Evolutionary conservation across 2,113 vertebrate genomes (phyloP).

Genomic region (Carollia perspicillata): DNA sequence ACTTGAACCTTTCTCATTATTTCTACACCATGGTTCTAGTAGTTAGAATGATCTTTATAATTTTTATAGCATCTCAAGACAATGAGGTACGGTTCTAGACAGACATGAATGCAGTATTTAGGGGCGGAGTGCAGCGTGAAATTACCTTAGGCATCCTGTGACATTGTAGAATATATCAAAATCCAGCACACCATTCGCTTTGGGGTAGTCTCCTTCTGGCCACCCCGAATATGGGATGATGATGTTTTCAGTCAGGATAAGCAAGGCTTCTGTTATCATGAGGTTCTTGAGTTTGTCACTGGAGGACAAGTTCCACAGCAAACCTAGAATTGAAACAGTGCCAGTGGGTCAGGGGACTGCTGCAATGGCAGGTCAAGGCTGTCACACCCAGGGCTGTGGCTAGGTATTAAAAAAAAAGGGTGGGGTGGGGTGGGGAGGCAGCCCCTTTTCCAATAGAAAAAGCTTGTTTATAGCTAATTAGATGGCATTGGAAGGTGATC

Average conservation of each 20-base stretch:
- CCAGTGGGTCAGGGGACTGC: neutral
- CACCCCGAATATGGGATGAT: constrained; percentile 94
- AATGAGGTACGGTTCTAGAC: neutral
- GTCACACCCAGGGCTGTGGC: neutral
- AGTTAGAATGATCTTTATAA: neutral
- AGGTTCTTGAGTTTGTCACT: constrained; percentile 91
- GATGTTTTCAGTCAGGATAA: constrained; percentile 84
- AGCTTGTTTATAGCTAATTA: neutral
- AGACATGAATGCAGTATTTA: neutral
- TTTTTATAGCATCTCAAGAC: neutral
- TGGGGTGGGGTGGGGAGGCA: neutral
- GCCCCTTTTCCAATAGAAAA: neutral
- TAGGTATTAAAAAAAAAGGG: neutral
- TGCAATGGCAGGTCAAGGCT: neutral
- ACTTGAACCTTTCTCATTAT: neutral
- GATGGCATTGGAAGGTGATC: neutral
- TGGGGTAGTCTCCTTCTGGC: constrained; percentile 92
- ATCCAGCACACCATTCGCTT: constrained; percentile 88
- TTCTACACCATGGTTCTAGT: neutral
- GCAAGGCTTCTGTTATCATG: constrained; percentile 82
- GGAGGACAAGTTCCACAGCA: constrained; percentile 97
- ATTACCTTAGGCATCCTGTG: constrained; percentile 92
- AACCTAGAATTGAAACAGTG: constrained; percentile 80
- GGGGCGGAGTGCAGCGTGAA: rapidly evolving
- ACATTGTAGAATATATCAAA: constrained; percentile 91